Evolutionary conservation across 2,888 invertebrate species (phyloP).

Genomic region (Epinotia brunnichana): DNA sequence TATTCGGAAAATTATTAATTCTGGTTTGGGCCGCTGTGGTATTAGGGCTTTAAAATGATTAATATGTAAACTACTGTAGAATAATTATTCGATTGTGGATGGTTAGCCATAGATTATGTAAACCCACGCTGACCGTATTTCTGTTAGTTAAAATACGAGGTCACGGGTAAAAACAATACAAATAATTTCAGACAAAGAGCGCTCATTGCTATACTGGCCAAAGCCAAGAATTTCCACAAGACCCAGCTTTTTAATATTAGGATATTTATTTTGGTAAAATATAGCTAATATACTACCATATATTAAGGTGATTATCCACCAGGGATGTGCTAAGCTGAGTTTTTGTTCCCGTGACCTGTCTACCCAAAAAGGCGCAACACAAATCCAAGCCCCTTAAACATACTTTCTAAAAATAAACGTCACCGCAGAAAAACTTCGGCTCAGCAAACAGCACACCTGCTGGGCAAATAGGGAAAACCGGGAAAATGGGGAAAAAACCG

Average conservation of each 20-base stretch:
- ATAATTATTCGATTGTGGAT: not conserved
- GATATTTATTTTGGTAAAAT: too few species aligned
- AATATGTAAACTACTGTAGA: not conserved
- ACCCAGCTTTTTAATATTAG: too few species aligned
- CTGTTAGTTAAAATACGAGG: too few species aligned
- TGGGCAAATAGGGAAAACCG: slow-evolving; percentile 35
- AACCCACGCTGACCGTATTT: too few species aligned
- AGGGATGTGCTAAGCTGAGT: too few species aligned
- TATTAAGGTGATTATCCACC: too few species aligned
- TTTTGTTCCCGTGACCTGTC: not conserved
- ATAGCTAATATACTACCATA: too few species aligned
- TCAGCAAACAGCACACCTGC: slow-evolving; percentile 35
- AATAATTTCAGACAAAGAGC: too few species aligned
- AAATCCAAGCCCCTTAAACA: slow-evolving; percentile 16
- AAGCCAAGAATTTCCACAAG: too few species aligned
- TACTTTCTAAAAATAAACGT: slow-evolving; percentile 17
- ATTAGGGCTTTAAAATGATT: not conserved
- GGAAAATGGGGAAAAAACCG: slow-evolving; percentile 14
- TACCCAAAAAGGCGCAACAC: not conserved
- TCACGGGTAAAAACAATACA: too few species aligned
- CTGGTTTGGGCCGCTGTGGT: not conserved
- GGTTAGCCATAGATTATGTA: too few species aligned
- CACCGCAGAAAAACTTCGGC: slow-evolving; percentile 28
- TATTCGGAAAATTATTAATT: not conserved
- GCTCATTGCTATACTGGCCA: too few species aligned